Percentiles rank a stretch among this genome's conserved stretches.
Evolutionary conservation across 2,113 vertebrate species (phyloP).

Genomic region (Ciconia maguari): DNA sequence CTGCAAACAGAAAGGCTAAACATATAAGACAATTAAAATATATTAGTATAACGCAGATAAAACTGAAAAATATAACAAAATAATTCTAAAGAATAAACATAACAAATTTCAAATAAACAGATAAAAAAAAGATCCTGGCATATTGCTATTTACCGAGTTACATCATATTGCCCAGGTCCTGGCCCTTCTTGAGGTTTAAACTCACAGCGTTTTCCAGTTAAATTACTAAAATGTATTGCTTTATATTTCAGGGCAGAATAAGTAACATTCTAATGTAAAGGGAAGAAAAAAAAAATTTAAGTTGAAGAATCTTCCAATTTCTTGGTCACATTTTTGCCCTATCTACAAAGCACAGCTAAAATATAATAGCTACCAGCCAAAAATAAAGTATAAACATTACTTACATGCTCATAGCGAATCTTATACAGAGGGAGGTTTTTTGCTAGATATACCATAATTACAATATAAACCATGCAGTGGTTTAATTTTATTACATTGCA

Average conservation of each 20-base stretch:
- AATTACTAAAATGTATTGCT: constrained; percentile 75
- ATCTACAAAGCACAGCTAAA: background rate
- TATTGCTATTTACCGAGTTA: constrained; percentile 48
- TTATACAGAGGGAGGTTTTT: background rate
- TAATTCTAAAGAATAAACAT: background rate
- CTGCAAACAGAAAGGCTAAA: background rate
- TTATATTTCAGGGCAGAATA: constrained; percentile 75
- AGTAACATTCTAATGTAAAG: constrained; percentile 30
- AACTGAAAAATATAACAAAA: fast-evolving
- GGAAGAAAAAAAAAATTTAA: background rate
- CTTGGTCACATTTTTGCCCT: background rate
- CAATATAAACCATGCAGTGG: background rate
- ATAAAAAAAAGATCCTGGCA: background rate
- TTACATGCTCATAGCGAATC: background rate
- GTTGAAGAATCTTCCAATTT: background rate
- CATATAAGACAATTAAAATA: background rate
- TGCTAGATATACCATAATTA: background rate
- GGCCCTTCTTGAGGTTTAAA: constrained; percentile 51
- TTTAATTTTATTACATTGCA: background rate
- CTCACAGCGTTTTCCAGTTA: constrained; percentile 61
- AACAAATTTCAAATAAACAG: background rate
- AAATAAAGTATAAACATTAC: background rate
- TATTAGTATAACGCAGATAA: background rate
- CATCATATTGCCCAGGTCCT: constrained; percentile 75
- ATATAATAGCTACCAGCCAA: background rate